Conservation (phyloP, 2,113 vertebrate species). For the Sorex araneus region DNA sequence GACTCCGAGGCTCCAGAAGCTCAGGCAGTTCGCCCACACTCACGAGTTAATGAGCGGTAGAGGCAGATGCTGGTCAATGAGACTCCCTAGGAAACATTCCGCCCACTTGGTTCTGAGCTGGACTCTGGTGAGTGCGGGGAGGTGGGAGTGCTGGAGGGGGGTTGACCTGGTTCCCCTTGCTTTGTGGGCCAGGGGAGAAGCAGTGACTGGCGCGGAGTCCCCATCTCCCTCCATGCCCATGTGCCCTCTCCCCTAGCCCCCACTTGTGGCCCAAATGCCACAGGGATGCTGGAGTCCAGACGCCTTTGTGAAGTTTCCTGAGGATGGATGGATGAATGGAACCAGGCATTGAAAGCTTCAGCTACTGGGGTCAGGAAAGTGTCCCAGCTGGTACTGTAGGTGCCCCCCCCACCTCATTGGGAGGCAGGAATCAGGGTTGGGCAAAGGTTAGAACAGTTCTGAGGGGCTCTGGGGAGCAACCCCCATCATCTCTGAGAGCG, state of each 20-base stretch:
- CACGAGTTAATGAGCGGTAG: background rate
- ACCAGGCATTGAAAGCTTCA: rapidly evolving
- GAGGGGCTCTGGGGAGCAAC: too few species aligned
- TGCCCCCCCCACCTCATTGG: too few species aligned
- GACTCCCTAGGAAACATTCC: too few species aligned
- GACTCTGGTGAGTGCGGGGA: background rate
- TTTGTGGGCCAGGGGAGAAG: background rate
- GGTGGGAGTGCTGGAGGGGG: rapidly evolving
- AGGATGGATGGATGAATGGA: too few species aligned
- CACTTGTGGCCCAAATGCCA: background rate
- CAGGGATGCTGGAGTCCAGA: background rate
- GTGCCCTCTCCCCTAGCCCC: too few species aligned
- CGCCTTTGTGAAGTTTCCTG: rapidly evolving
- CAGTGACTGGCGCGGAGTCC: background rate
- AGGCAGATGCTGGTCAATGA: background rate
- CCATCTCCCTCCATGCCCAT: too few species aligned
- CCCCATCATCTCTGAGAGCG: background rate
- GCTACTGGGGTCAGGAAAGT: too few species aligned
- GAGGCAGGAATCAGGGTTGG: background rate
- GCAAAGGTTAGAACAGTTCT: background rate
- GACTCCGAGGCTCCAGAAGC: background rate
- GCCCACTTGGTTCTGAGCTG: background rate
- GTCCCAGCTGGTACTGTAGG: background rate
- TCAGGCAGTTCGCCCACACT: background rate
- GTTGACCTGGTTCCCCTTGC: background rate